phyloP scores from a whole-genome alignment of 2,113 vertebrate genomes.

The Callionymus lyra region DNA sequence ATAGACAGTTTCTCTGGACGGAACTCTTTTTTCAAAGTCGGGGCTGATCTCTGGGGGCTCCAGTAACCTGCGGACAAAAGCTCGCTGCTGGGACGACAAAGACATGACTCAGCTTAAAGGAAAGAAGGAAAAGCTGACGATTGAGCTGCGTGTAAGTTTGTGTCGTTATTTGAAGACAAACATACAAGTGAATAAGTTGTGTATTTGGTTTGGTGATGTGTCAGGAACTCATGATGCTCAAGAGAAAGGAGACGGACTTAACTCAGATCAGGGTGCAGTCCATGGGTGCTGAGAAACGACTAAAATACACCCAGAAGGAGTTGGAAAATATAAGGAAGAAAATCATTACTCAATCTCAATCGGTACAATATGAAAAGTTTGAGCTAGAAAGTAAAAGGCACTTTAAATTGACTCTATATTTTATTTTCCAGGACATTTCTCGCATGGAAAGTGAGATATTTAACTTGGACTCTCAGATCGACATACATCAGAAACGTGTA shows the following conservation, averaged over 20 bases:
- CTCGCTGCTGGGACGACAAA: constrained; percentile 85
- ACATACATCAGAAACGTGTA: constrained; percentile 67
- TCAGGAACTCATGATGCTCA: constrained; percentile 76
- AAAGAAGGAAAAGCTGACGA: constrained; percentile 64
- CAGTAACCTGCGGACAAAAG: constrained; percentile 77
- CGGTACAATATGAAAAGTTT: constrained; percentile 49
- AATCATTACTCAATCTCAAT: constrained; percentile 61
- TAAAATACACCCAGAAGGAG: constrained; percentile 84
- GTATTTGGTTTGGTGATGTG: constrained; percentile 3
- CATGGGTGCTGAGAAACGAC: constrained; percentile 76
- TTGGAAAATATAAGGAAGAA: constrained; percentile 76
- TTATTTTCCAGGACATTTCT: constrained; percentile 77
- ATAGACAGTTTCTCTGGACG: constrained; percentile 87
- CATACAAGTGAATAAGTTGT: background rate
- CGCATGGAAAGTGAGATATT: constrained; percentile 77
- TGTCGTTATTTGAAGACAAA: too few relatives aligned
- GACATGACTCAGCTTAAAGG: constrained; percentile 76
- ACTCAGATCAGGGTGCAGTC: constrained; percentile 72
- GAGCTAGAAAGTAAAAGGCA: too few relatives aligned
- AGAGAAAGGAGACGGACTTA: constrained; percentile 79
- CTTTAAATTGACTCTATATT: too few relatives aligned
- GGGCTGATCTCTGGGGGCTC: constrained; percentile 93
- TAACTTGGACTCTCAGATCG: constrained; percentile 72
- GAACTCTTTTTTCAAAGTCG: constrained; percentile 88
- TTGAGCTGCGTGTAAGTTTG: constrained; percentile 75